These are phyloP conservation scores for Sacculina carcini DNA, from an alignment of 2,888 invertebrate genomes.

Conservation along the genomic window DNA sequence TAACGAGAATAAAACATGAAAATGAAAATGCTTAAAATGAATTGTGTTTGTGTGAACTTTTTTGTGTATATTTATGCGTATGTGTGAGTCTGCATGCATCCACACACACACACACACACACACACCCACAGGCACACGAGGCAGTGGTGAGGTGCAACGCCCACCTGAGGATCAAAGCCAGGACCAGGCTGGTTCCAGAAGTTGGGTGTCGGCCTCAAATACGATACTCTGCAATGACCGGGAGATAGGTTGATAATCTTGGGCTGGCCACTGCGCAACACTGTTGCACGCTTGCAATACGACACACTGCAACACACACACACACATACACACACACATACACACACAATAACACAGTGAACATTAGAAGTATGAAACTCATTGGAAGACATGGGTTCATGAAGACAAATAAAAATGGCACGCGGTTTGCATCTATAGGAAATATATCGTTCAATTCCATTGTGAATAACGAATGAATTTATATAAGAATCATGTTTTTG, in stretches of 20 bases:
- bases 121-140: too few species aligned
- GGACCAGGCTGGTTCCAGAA: neutral
- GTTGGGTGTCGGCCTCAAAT: neutral
- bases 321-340: neutral
- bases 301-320: slow-evolving; percentile 32
- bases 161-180: neutral
- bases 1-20: too few species aligned
- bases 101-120: too few species aligned
- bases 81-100: too few species aligned
- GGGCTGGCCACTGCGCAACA: slow-evolving; percentile 42
- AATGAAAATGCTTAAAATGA: too few species aligned
- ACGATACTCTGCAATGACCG: slow-evolving; percentile 35
- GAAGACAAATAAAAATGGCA: too few species aligned
- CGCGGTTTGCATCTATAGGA: too few species aligned
- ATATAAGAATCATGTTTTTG: neutral
- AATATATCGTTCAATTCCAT: too few species aligned
- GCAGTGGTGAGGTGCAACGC: too few species aligned
- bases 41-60: neutral
- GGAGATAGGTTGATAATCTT: slow-evolving; percentile 43
- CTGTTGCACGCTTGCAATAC: slow-evolving; percentile 45
- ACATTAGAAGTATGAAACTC: neutral
- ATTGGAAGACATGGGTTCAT: too few species aligned
- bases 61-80: too few species aligned
- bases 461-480: too few species aligned
- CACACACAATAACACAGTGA: neutral